Evolutionary conservation across 2,888 invertebrate species (phyloP).

Genomic region (Scrobipalpa costella): DNA sequence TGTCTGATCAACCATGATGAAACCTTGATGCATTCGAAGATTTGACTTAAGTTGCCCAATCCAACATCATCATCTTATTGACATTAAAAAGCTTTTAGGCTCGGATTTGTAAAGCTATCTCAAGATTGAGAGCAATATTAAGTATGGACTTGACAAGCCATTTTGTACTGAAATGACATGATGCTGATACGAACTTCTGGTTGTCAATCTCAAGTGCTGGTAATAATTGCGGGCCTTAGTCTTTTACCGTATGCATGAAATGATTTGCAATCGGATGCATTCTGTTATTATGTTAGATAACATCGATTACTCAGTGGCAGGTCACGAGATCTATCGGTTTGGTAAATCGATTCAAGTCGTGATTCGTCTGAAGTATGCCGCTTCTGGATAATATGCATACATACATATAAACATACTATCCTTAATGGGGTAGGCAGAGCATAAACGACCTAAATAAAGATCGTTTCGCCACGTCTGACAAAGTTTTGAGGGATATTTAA

Average conservation of each 20-base stretch:
- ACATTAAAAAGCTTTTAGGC: slow-evolving; percentile 26
- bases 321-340: slow-evolving; percentile 53
- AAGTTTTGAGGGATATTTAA: too few species aligned
- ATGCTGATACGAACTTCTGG: too few species aligned
- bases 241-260: slow-evolving; percentile 27
- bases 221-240: too few species aligned
- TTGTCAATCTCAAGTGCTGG: too few species aligned
- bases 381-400: slow-evolving; percentile 29
- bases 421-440: too few species aligned
- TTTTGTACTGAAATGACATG: too few species aligned
- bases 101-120: too few species aligned
- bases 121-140: too few species aligned
- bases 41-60: background rate
- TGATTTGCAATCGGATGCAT: slow-evolving; percentile 22
- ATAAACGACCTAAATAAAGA: too few species aligned
- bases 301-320: slow-evolving; percentile 42
- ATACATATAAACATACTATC: too few species aligned
- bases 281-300: slow-evolving; percentile 30
- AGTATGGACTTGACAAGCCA: too few species aligned
- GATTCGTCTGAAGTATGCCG: slow-evolving; percentile 38
- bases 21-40: slow-evolving; percentile 10
- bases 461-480: too few species aligned
- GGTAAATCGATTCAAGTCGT: slow-evolving; percentile 52
- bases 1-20: background rate
- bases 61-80: slow-evolving; percentile 13